Conservation (phyloP, 2,797 vertebrate species). For the Xiphophorus birchmanni region DNA sequence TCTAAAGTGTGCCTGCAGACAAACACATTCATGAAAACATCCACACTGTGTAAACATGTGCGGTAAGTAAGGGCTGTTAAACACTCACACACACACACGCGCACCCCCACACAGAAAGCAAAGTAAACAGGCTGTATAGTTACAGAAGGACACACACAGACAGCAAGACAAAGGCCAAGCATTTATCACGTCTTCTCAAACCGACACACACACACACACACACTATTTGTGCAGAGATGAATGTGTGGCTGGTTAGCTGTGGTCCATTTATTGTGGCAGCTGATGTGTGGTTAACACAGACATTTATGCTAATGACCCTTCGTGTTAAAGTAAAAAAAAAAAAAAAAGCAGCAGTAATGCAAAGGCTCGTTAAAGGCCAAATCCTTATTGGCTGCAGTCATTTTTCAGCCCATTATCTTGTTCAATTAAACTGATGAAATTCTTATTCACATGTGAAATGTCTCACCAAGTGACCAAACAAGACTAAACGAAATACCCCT, state of each 20-base stretch:
- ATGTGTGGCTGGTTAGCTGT: constrained; percentile 59
- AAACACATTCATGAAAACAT: constrained; percentile 34
- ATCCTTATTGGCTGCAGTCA: constrained; percentile 46
- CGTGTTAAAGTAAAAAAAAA: constrained; percentile 25
- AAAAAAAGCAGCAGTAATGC: constrained; percentile 59
- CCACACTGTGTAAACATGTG: constrained; percentile 49
- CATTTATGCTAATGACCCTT: constrained; percentile 74
- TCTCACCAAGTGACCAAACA: constrained; percentile 15
- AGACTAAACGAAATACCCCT: background rate
- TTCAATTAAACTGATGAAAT: constrained; percentile 65
- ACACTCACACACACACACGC: constrained; percentile 21
- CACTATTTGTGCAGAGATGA: constrained; percentile 52
- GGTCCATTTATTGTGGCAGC: constrained; percentile 73
- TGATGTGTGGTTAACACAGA: constrained; percentile 76
- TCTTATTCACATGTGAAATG: constrained; percentile 50
- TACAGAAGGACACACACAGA: constrained; percentile 36
- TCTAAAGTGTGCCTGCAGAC: constrained; percentile 32
- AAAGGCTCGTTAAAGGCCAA: constrained; percentile 73
- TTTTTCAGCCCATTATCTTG: constrained; percentile 66
- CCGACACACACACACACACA: constrained; percentile 15
- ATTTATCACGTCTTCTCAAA: constrained; percentile 50
- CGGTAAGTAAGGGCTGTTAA: constrained; percentile 41
- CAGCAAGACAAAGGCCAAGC: constrained; percentile 51
- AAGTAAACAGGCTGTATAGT: constrained; percentile 41
- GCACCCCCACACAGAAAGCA: constrained; percentile 16